Conservation (phyloP, 2,113 vertebrate species). For the Ictidomys tridecemlineatus region DNA sequence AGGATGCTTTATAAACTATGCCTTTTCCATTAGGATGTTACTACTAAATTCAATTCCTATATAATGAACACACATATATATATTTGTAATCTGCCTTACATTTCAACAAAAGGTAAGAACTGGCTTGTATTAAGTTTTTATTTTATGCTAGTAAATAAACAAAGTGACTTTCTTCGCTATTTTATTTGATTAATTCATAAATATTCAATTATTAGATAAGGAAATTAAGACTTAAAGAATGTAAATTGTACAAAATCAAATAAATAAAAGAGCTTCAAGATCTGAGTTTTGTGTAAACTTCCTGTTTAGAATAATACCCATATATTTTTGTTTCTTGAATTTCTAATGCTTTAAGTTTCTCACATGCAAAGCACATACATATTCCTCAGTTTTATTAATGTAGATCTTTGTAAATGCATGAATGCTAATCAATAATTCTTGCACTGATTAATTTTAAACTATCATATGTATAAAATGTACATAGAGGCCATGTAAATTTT, state of each 20-base stretch:
- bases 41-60: background rate
- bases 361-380: background rate
- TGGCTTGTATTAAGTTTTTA: background rate
- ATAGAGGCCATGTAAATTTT: background rate
- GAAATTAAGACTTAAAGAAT: background rate
- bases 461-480: background rate
- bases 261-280: background rate
- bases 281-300: background rate
- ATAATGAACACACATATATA: background rate
- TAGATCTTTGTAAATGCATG: background rate
- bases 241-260: conserved; percentile 15
- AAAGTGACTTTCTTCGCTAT: background rate
- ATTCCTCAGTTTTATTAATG: background rate
- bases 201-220: background rate
- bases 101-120: background rate
- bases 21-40: background rate
- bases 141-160: background rate
- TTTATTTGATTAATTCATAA: background rate
- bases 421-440: background rate
- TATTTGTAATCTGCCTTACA: background rate
- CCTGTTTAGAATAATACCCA: background rate
- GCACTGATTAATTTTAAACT: background rate
- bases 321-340: background rate
- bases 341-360: background rate
- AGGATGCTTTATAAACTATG: background rate